Evolutionary conservation across 1,140 invertebrate species (phyloP), one percentile per base, ranked within the genome.

Genomic region (Hylaeus anthracinus): DNA sequence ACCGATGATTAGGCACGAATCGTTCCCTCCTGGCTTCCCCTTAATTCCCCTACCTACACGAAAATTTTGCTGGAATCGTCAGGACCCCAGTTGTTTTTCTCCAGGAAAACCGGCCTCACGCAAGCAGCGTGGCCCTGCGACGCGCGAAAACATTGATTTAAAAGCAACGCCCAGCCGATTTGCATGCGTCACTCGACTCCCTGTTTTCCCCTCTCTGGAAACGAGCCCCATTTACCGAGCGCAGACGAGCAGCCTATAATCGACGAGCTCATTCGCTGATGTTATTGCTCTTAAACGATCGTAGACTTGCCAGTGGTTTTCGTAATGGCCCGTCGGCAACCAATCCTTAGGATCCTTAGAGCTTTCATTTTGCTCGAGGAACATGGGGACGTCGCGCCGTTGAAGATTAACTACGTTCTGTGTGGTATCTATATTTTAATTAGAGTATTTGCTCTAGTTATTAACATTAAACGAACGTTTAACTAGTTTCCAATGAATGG

Each of bases 81-180:
- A 6, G 6, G 26, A 5, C 58, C 45, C 45, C 51, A 2, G 51
- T 12, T 53, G 43, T 51, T 51, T 64, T 51, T 41, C 56, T 3
- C 6, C 6, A 51, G 12, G 55, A 78, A 51, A 72, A 1, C 14
- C 45, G 48, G 9, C 69, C 66, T 78, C 74, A 73, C 69, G 61
- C 63, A 10, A 51, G 9, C 51, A 71, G 14, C 15, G 15, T 15
- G 61, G 26, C 39, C 26, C 26, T 53, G 72, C 53, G 72, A 76
- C 70, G 70, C 72, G 84, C 75, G 63, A 86, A 76, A 86, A 86
- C 85, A 86, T 86, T 86, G 85, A 85, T 86, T 86, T 79, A 75
- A 86, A 86, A 86, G 83, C 84, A 53, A 79, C 84, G 80, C 84
- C 80, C 72, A 86, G 55, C 39, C 66, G 48, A 86, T 86, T 83